Percentiles rank a stretch among this genome's conserved stretches.
Evolutionary conservation across 2,113 vertebrate species (phyloP).

Genomic region (Delphinus delphis): DNA sequence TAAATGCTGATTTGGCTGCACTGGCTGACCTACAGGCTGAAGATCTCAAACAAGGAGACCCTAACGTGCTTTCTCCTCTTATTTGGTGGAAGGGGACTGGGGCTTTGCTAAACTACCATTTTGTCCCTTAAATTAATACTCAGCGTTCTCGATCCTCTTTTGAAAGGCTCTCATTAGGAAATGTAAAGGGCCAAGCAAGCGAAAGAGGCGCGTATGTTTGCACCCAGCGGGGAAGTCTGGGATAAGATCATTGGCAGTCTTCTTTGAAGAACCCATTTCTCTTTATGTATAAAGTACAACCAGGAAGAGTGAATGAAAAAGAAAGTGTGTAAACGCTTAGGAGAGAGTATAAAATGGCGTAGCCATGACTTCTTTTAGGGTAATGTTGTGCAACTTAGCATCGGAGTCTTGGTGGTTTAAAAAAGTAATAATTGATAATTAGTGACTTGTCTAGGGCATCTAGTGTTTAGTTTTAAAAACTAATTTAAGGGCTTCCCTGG

Average conservation of each 20-base stretch:
- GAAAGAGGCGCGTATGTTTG: background rate
- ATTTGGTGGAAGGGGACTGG: background rate
- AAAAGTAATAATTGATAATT: conserved; percentile 66
- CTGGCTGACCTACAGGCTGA: background rate
- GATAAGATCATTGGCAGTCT: conserved; percentile 20
- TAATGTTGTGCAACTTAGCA: background rate
- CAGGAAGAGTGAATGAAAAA: conserved; percentile 52
- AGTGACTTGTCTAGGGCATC: conserved; percentile 61
- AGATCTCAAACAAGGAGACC: background rate
- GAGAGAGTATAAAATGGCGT: conserved; percentile 35
- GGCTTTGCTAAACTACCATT: background rate
- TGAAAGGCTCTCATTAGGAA: conserved; percentile 16
- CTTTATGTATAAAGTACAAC: background rate
- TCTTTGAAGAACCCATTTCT: background rate
- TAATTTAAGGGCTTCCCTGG: background rate
- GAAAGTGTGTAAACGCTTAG: conserved; percentile 31
- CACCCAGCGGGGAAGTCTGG: background rate
- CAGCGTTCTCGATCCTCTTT: background rate
- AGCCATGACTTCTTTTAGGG: conserved; percentile 48
- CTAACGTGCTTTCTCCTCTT: background rate
- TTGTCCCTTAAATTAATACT: background rate
- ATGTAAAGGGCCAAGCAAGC: background rate
- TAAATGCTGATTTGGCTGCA: background rate
- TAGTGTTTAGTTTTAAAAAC: conserved; percentile 65
- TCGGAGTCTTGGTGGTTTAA: conserved; percentile 46